Percentiles rank a stretch among this genome's conserved stretches.
phyloP scores from a whole-genome alignment of 2,113 vertebrate species.

The Melanerpes aurifrons region DNA sequence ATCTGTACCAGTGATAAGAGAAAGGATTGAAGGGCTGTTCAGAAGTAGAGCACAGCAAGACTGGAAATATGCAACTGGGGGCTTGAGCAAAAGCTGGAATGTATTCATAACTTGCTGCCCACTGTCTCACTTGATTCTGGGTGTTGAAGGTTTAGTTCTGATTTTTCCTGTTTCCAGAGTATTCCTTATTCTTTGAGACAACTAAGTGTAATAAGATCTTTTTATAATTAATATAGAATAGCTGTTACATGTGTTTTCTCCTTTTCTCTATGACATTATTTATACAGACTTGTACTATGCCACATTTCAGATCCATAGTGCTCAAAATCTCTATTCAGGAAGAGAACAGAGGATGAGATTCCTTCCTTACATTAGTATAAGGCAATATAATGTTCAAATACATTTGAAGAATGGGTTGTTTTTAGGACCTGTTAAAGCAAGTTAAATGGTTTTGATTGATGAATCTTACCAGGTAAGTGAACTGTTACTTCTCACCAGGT shows the following conservation, averaged over 20 bases:
- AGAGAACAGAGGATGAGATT: background rate
- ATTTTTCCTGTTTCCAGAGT: background rate
- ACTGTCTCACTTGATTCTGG: background rate
- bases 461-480: background rate
- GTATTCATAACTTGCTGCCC: background rate
- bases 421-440: background rate
- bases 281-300: background rate
- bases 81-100: background rate
- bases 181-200: background rate
- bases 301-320: fast-evolving
- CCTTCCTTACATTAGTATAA: background rate
- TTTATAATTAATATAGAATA: background rate
- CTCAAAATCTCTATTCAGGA: background rate
- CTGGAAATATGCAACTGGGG: background rate
- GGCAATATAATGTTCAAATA: background rate
- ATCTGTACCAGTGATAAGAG: background rate
- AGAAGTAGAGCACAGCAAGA: background rate
- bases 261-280: background rate
- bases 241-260: background rate
- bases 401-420: background rate
- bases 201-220: background rate
- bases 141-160: background rate
- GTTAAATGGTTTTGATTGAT: background rate
- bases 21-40: background rate
- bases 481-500: background rate